Evolutionary conservation across 2,888 invertebrate species (phyloP).

Genomic region (Eueremaeus valkanovi): DNA sequence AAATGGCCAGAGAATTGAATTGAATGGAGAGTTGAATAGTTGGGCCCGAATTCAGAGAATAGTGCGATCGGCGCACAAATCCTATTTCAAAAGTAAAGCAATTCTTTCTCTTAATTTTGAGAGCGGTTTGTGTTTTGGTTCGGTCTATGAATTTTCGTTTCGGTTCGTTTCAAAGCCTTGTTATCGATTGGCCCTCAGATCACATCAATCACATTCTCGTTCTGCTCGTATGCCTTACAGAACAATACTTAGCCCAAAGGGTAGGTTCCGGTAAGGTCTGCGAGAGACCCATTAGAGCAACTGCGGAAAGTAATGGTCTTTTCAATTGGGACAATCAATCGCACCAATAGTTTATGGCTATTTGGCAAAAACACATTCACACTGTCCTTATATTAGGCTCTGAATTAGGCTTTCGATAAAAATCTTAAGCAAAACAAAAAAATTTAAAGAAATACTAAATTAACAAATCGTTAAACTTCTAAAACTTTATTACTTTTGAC

Average conservation of each 20-base stretch:
- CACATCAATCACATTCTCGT: constrained; percentile 24
- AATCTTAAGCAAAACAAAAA: constrained; percentile 9
- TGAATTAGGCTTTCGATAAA: not conserved
- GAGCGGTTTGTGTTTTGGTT: constrained; percentile 13
- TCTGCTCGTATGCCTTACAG: not conserved
- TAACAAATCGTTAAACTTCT: not conserved
- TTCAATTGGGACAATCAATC: constrained; percentile 17
- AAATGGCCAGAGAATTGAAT: no score
- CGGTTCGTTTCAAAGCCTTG: constrained; percentile 27
- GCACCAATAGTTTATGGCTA: not conserved
- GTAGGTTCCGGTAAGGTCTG: constrained; percentile 7
- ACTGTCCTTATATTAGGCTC: not conserved
- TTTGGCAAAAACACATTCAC: constrained; percentile 19
- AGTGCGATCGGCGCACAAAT: not conserved
- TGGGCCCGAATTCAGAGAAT: not conserved
- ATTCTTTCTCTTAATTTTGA: constrained; percentile 8
- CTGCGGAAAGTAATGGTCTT: constrained; percentile 2
- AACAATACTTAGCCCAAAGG: constrained; percentile 9
- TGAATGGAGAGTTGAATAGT: no score
- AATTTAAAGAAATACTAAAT: not conserved
- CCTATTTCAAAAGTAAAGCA: not conserved
- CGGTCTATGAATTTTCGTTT: constrained; percentile 21
- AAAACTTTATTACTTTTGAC: constrained; percentile 13
- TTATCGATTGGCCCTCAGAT: constrained; percentile 23
- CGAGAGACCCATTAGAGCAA: not conserved